Base-by-base conservation (phyloP, 2,888 invertebrate genomes). In the Cactoblastis cactorum region DNA sequence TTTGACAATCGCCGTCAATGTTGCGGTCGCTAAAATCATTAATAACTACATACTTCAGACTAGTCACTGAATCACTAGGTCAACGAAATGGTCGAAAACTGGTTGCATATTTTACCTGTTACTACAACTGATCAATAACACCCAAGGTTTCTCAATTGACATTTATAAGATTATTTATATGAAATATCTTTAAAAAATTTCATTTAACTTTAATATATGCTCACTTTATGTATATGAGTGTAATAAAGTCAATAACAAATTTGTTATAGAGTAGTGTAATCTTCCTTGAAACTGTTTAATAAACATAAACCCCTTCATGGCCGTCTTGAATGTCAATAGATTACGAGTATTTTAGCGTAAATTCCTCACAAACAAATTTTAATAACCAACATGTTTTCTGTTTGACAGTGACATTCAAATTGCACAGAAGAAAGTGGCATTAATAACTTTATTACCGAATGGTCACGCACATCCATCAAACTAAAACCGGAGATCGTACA, bases 341-440 rank as follows among this genome's bases (percentile, higher is more conserved):
- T 28, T 43, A n/a, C n/a, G n/a, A n/a, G n/a, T 24, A 1, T 24
- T 14, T 15, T 24, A n/a, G 33, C 3, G 33, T 33, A 33, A 33
- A 12, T 33, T 12, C 12, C 33, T 24, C 15, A 24, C 28, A 22
- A 41, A 46, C 52, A 54, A 50, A n/a, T n/a, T n/a, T n/a, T n/a
- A n/a, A 56, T 57, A 61, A 65, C 66, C 63, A 54, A 62, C 68
- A 61, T 28, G 59, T 59, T 61, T 57, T 59, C 50, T 49, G 51
- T 54, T 52, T 59, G 59, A 54, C 55, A 62, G 35, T 74, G 74
- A 77, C 71, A 76, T 78, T 75, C 68, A 56, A 65, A 57, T 62
- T 55, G 55, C 61, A 57, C 60, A 74, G 73, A 80, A 78, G 82
- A 82, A 80, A 80, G 79, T 78, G 70, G 75, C 69, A 70, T 68